Conservation (phyloP, 2,888 invertebrate genomes). For the Nomada fucata region DNA sequence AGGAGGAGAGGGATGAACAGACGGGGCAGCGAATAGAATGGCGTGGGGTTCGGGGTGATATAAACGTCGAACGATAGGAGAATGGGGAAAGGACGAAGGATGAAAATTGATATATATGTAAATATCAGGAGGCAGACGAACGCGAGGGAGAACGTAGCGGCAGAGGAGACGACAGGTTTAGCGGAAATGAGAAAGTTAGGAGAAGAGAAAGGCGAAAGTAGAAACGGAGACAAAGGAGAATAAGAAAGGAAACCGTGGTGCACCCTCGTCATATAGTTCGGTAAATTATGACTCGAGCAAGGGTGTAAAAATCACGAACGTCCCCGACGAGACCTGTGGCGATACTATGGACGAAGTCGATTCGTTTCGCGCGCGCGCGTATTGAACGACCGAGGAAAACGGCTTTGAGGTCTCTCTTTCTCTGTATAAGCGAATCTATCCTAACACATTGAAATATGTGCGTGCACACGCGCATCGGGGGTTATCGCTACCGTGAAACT, state of each 20-base stretch:
- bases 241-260: constrained; percentile 58
- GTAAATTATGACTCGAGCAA: constrained; percentile 59
- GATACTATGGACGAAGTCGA: constrained; percentile 80
- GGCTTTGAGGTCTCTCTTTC: constrained; percentile 46
- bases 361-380: constrained; percentile 71
- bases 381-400: constrained; percentile 64
- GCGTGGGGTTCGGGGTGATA: neutral
- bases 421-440: constrained; percentile 44
- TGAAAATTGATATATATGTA: neutral
- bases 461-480: constrained; percentile 41
- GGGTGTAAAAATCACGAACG: constrained; percentile 80
- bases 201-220: constrained; percentile 17
- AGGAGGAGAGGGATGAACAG: neutral
- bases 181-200: constrained; percentile 2
- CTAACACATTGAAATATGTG: constrained; percentile 32
- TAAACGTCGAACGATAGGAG: neutral
- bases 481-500: constrained; percentile 55
- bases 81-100: neutral
- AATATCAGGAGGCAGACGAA: neutral
- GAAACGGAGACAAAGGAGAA: constrained; percentile 40
- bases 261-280: constrained; percentile 70
- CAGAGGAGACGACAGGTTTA: constrained; percentile 1
- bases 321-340: constrained; percentile 83
- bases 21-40: neutral
- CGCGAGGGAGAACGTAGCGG: neutral